Percentiles rank a stretch among this genome's conserved stretches.
These are phyloP conservation scores for Chrysotoxum bicinctum DNA, from an alignment of 2,888 invertebrate species.

Conservation along the genomic window DNA sequence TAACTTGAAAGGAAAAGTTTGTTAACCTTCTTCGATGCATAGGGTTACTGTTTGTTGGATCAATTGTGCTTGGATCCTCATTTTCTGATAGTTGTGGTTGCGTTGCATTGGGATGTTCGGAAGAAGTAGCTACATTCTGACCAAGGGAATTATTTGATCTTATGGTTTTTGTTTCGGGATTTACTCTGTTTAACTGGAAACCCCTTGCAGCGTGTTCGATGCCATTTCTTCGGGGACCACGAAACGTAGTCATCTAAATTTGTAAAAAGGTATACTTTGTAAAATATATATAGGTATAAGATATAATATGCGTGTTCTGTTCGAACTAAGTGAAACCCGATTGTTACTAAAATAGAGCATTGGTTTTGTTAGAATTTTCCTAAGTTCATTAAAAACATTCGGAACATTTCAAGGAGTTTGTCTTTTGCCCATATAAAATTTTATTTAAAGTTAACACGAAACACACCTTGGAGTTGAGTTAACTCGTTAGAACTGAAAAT, in stretches of 20 bases:
- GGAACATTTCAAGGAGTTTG: too few relatives aligned
- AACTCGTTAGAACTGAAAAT: too few relatives aligned
- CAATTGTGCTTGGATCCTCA: constrained; percentile 56
- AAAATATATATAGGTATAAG: too few relatives aligned
- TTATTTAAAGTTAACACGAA: too few relatives aligned
- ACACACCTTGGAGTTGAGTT: too few relatives aligned
- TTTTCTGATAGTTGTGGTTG: constrained; percentile 48
- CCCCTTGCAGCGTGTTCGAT: constrained; percentile 74
- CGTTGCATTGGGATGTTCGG: constrained; percentile 40
- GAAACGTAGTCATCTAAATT: constrained; percentile 63
- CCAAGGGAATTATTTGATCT: constrained; percentile 47
- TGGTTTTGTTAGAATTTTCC: too few relatives aligned
- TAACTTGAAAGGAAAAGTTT: background rate
- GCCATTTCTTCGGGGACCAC: constrained; percentile 73
- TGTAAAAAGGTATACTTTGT: too few relatives aligned
- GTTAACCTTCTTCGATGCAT: constrained; percentile 71
- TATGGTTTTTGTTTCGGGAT: constrained; percentile 72
- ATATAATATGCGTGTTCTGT: too few relatives aligned
- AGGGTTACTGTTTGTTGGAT: constrained; percentile 32
- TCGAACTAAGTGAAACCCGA: too few relatives aligned
- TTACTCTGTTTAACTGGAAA: constrained; percentile 75
- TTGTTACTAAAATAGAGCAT: too few relatives aligned
- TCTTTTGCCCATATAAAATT: too few relatives aligned
- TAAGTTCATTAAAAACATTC: too few relatives aligned
- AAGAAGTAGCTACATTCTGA: constrained; percentile 47